Conservation (phyloP, 2,113 vertebrate genomes). For the Sapayoa aenigma region DNA sequence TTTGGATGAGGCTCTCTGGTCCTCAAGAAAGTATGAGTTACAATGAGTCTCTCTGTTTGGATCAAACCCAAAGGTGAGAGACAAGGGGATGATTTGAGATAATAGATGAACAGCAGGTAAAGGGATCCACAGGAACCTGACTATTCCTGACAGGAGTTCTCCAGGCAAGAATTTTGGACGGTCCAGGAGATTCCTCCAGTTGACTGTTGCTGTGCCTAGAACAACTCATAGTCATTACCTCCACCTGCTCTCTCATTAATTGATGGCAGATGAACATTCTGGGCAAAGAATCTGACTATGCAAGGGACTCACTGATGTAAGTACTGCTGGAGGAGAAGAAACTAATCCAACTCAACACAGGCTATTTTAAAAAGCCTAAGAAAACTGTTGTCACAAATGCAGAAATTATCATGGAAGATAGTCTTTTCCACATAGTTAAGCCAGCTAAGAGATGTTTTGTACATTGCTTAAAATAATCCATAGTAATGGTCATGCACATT, state of each 20-base stretch:
- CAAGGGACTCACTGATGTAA: background rate
- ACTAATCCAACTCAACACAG: accelerated
- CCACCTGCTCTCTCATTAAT: background rate
- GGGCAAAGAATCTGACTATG: background rate
- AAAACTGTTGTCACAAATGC: background rate
- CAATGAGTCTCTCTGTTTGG: background rate
- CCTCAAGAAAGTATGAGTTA: background rate
- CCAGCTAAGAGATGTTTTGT: background rate
- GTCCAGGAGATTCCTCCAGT: background rate
- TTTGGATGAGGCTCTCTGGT: background rate
- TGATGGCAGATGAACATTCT: background rate
- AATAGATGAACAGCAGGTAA: background rate
- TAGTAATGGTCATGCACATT: background rate
- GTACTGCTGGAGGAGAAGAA: background rate
- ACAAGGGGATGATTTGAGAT: accelerated
- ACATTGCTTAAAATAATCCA: background rate
- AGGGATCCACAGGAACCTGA: background rate
- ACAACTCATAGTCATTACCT: background rate
- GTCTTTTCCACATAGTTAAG: background rate
- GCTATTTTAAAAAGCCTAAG: background rate
- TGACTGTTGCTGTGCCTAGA: background rate
- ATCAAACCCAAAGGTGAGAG: background rate
- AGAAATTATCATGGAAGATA: background rate
- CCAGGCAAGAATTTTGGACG: background rate
- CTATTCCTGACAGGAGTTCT: background rate